Conservation (phyloP, 2,888 invertebrate species). For the Coecobrya sp. region DNA sequence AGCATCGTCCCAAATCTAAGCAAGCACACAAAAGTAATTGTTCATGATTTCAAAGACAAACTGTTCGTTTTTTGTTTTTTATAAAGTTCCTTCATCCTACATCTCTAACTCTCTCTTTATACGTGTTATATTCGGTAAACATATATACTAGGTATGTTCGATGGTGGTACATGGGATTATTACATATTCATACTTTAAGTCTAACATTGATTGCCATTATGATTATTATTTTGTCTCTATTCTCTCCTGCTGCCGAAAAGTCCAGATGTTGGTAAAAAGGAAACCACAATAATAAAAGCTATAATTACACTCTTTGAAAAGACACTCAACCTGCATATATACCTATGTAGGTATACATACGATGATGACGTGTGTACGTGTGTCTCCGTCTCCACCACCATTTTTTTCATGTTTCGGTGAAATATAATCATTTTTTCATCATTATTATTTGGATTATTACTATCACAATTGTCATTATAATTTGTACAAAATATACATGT, state of each 20-base stretch:
- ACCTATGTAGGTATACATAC: not conserved
- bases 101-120: not conserved
- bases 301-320: conserved; percentile 58
- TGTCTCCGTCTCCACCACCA: not conserved
- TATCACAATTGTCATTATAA: conserved; percentile 44
- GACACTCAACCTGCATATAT: not conserved
- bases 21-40: conserved; percentile 65
- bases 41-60: conserved; percentile 74
- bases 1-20: conserved; percentile 1
- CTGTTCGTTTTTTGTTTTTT: conserved; percentile 18
- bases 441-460: conserved; percentile 43
- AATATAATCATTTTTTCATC: conserved; percentile 53
- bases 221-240: not conserved
- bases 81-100: not conserved
- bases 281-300: conserved; percentile 76
- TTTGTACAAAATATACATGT: conserved; percentile 10
- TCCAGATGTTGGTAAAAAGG: conserved; percentile 75
- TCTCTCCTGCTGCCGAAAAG: conserved; percentile 12
- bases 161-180: conserved; percentile 17
- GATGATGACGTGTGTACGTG: not conserved
- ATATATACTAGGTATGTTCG: not conserved
- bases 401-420: conserved; percentile 53
- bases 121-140: not conserved
- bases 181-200: not conserved
- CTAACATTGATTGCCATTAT: conserved; percentile 56